Conservation (phyloP, 1,140 invertebrate genomes). For the Thaumatotibia leucotreta region DNA sequence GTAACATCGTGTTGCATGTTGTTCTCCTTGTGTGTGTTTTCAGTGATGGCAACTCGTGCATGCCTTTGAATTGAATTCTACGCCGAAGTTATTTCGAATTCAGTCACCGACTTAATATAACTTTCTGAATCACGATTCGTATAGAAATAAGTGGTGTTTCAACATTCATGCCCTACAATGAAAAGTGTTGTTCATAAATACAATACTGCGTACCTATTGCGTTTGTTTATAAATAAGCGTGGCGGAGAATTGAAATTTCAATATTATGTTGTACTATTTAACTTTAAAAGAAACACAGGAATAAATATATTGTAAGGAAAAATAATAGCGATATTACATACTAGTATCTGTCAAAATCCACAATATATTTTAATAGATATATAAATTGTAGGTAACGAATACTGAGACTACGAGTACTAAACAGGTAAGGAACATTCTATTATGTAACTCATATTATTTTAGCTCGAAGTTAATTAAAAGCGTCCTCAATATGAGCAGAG, state of each 20-base stretch:
- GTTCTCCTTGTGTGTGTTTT: constrained; percentile 35
- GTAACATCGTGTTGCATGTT: constrained; percentile 56
- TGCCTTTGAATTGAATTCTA: constrained; percentile 21
- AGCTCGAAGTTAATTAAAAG: background rate
- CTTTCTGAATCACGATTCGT: background rate
- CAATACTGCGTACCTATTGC: background rate
- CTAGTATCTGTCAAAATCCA: too few relatives aligned
- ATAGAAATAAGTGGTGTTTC: background rate
- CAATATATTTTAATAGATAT: too few relatives aligned
- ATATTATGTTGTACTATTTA: background rate
- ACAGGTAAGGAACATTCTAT: background rate
- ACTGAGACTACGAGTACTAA: too few relatives aligned
- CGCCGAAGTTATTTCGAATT: background rate
- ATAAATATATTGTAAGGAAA: too few relatives aligned
- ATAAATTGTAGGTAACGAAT: too few relatives aligned
- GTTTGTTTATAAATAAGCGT: background rate
- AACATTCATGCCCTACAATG: background rate
- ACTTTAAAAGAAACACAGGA: too few relatives aligned
- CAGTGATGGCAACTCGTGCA: constrained; percentile 42
- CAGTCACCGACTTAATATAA: background rate
- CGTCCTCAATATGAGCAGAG: background rate
- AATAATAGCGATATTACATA: too few relatives aligned
- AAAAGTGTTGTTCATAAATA: background rate
- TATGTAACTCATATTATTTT: background rate
- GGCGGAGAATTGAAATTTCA: background rate